Conservation (phyloP, 2,888 invertebrate species). For the Drosophila neotestacea region DNA sequence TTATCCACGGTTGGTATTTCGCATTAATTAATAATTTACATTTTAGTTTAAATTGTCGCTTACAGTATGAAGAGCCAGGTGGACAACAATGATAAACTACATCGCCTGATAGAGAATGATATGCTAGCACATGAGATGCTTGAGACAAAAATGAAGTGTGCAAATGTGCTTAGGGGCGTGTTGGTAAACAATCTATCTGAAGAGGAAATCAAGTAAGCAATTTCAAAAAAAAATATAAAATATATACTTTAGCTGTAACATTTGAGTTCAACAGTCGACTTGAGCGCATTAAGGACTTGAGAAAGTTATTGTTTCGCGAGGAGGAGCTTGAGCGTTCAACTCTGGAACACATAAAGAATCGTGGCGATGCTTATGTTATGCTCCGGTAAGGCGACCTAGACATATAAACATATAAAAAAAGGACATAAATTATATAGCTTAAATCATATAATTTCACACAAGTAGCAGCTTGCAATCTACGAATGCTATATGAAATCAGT, state of each 20-base stretch:
- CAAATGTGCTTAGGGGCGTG: conserved; percentile 75
- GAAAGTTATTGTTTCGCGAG: conserved; percentile 56
- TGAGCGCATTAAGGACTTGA: conserved; percentile 71
- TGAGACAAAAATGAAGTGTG: conserved; percentile 74
- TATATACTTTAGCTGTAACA: background rate
- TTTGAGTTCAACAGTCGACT: conserved; percentile 61
- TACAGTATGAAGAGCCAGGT: conserved; percentile 82
- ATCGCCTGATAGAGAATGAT: conserved; percentile 76
- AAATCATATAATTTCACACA: no score
- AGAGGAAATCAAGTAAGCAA: conserved; percentile 79
- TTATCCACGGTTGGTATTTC: conserved; percentile 78
- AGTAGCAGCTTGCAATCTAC: no score
- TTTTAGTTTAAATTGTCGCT: background rate
- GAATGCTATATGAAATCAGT: no score
- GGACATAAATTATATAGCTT: no score
- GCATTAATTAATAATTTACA: background rate
- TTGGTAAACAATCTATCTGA: conserved; percentile 81
- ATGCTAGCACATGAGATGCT: conserved; percentile 75
- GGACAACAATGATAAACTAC: conserved; percentile 80
- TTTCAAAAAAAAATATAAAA: background rate
- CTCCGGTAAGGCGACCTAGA: conserved; percentile 67
- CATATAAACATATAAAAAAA: no score
- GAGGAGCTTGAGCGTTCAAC: conserved; percentile 56
- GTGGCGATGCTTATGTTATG: conserved; percentile 76
- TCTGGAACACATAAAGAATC: conserved; percentile 69